Evolutionary conservation across 2,113 vertebrate genomes (phyloP), one percentile per base, ranked within the genome.

Genomic region (Sterrhoptilus dennistouni): DNA sequence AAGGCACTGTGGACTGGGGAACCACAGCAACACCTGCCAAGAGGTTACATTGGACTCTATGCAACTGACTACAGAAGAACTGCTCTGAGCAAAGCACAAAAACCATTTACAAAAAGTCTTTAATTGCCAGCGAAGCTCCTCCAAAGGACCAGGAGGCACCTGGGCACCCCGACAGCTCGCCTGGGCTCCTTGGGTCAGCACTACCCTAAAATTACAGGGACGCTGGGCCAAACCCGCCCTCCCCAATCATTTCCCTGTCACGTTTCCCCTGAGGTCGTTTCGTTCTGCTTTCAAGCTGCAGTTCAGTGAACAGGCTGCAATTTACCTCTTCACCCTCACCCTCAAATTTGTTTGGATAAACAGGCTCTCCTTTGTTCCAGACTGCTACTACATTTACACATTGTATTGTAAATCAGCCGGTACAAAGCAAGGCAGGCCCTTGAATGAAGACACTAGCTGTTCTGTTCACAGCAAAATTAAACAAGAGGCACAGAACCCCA

Each of bases 301-400:
- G 45, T 61, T 81, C 68, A 84, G 76, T 13, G 63, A 88, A 74
- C 85, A 92, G 66, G 78, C 90, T 71, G 90, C 89, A 88, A 91
- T 95, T 92, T 93, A 96, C 90, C 92, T 92, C 95, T 95, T 96
- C 86, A 71, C 87, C 85, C 87, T 90, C 84, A 85, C 77, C 74
- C 90, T 88, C 80, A 95, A 84, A 89, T 90, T 95, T 95, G 89
- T 96, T 96, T 97, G 83, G 84, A 90, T 95, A 95, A 97, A 96
- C 95, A 97, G 79, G 81, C 71, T 77, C 52, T 56, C 87, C 83
- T 95, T 97, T 97, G 94, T 96, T 95, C 76, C 63, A 52, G 29
- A 33, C 77, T 94, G 79, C 89, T 84, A 87, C 94, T 94, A 86
- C 82, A 88, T 86, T 95, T 96, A 88, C 89, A 86, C 82, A 81